phyloP scores from a whole-genome alignment of 1,140 invertebrate genomes.

The Cyrtorhinus lividipennis region DNA sequence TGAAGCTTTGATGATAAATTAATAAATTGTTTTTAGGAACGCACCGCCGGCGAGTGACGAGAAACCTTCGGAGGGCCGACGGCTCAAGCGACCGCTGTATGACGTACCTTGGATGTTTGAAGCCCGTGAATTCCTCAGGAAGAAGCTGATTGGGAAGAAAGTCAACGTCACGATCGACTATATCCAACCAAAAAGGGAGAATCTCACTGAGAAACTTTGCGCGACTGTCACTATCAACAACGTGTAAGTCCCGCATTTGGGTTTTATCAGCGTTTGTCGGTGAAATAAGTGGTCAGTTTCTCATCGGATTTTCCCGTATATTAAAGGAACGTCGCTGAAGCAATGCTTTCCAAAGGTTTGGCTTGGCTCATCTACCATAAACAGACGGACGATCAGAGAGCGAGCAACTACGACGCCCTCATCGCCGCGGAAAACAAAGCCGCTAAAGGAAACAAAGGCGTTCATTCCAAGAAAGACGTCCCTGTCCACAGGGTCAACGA shows the following conservation, averaged over 20 bases:
- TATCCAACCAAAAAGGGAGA: constrained; percentile 82
- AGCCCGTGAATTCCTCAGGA: constrained; percentile 90
- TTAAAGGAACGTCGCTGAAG: constrained; percentile 90
- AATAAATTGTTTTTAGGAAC: not conserved
- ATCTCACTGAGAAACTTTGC: constrained; percentile 89
- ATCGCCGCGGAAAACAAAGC: constrained; percentile 87
- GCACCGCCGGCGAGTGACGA: constrained; percentile 40
- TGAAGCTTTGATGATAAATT: too few species aligned
- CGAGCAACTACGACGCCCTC: constrained; percentile 85
- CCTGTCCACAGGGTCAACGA: constrained; percentile 73
- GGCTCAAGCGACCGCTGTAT: constrained; percentile 67
- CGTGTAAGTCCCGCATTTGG: constrained; percentile 42
- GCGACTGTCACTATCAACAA: constrained; percentile 77
- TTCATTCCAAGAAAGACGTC: constrained; percentile 74
- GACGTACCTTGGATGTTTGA: constrained; percentile 98
- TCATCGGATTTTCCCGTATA: too few species aligned
- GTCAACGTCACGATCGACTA: constrained; percentile 91
- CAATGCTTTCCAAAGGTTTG: constrained; percentile 78
- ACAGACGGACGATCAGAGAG: constrained; percentile 91
- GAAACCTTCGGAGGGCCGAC: constrained; percentile 39
- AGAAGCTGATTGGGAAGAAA: constrained; percentile 91
- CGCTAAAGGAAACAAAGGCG: constrained; percentile 64
- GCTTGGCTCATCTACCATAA: constrained; percentile 85
- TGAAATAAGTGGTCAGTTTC: too few species aligned
- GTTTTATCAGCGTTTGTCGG: too few species aligned